phyloP scores from a whole-genome alignment of 2,113 vertebrate genomes.

The Rhea pennata region DNA sequence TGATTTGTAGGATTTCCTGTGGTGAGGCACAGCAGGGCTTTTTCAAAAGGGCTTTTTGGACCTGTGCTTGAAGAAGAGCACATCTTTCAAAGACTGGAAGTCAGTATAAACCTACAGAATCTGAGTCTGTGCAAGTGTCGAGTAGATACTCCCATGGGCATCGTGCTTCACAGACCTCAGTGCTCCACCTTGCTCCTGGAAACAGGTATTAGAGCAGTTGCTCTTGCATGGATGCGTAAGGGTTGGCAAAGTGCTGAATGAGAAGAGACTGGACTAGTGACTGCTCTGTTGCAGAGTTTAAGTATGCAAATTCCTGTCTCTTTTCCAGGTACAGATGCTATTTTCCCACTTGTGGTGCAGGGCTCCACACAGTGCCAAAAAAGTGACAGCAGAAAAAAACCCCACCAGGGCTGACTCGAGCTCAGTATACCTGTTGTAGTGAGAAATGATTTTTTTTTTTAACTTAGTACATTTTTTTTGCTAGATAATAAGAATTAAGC shows the following conservation, averaged over 20 bases:
- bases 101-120: neutral
- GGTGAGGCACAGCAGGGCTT: fast-evolving
- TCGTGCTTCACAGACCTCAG: neutral
- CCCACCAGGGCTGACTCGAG: fast-evolving
- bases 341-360: neutral
- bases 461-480: neutral
- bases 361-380: too few relatives aligned
- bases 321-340: neutral
- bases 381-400: neutral
- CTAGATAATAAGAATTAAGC: neutral
- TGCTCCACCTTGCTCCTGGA: neutral
- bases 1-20: neutral
- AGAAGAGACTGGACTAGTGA: fast-evolving
- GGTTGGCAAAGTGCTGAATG: neutral
- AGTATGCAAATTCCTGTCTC: neutral
- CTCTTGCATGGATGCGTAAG: neutral
- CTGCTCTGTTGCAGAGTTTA: neutral
- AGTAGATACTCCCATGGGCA: neutral
- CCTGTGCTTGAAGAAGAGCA: neutral
- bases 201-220: neutral
- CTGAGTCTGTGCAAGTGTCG: neutral
- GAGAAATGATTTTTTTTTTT: neutral
- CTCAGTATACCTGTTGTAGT: fast-evolving
- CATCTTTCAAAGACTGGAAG: neutral
- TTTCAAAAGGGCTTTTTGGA: neutral